These are phyloP conservation scores for Drosophila demipolita DNA, from an alignment of 2,888 invertebrate genomes.

Conservation along the genomic window DNA sequence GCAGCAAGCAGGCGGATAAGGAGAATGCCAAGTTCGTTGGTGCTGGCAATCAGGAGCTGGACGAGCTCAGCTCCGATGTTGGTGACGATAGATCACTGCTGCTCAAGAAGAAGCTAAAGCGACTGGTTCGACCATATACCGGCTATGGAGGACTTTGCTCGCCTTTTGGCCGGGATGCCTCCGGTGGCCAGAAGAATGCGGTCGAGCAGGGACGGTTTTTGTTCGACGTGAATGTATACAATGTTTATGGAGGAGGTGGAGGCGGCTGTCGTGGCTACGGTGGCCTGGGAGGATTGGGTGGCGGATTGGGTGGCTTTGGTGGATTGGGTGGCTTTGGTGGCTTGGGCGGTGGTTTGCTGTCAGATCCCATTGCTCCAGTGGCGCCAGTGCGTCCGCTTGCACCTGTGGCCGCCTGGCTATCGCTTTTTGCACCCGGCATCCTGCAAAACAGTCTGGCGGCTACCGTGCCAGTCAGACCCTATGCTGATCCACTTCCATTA, in stretches of 20 bases:
- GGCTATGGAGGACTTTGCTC: slow-evolving; percentile 67
- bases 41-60: slow-evolving; percentile 77
- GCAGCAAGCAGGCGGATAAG: slow-evolving; percentile 54
- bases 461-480: slow-evolving; percentile 53
- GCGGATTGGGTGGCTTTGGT: slow-evolving; percentile 32
- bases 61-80: slow-evolving; percentile 49
- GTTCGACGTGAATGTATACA: slow-evolving; percentile 83
- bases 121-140: slow-evolving; percentile 49
- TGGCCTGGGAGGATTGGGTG: slow-evolving; percentile 28
- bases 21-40: slow-evolving; percentile 83
- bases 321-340: slow-evolving; percentile 46
- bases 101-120: slow-evolving; percentile 67
- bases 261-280: slow-evolving; percentile 57
- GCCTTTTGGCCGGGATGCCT: slow-evolving; percentile 72
- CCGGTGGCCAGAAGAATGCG: slow-evolving; percentile 54
- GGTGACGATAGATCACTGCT: slow-evolving; percentile 62
- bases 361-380: slow-evolving; percentile 63
- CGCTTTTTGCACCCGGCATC: slow-evolving; percentile 81
- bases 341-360: slow-evolving; percentile 65
- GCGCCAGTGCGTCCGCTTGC: slow-evolving; percentile 70
- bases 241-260: slow-evolving; percentile 69
- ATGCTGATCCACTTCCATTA: slow-evolving; percentile 38
- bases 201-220: slow-evolving; percentile 82
- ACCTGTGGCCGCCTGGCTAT: slow-evolving; percentile 77
- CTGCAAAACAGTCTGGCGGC: slow-evolving; percentile 72